phyloP scores from a whole-genome alignment of 2,113 vertebrate species.

The Natator depressus region DNA sequence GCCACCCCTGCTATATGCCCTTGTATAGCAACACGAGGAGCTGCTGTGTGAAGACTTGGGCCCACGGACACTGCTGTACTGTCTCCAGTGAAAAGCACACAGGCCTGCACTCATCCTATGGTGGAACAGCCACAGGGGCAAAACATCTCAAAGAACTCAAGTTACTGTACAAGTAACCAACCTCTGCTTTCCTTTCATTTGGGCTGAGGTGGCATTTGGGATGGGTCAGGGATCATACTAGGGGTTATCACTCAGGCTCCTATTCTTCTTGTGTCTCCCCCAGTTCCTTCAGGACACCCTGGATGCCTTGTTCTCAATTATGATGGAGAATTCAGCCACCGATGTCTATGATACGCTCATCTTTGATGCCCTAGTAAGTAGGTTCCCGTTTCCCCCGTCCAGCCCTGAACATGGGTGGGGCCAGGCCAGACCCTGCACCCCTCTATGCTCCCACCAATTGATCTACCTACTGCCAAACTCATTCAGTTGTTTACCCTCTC shows the following conservation, averaged over 20 bases:
- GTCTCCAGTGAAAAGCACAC: not conserved
- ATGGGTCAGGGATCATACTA: fast-evolving
- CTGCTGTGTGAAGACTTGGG: not conserved
- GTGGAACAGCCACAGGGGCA: not conserved
- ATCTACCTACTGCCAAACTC: not conserved
- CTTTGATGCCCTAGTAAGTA: conserved; percentile 86
- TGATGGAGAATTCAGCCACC: conserved; percentile 88
- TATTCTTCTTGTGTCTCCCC: not conserved
- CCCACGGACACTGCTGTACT: not conserved
- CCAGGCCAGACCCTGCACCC: not conserved
- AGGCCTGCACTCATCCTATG: not conserved
- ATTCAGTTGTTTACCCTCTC: not conserved
- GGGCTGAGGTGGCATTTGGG: not conserved
- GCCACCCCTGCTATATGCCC: not conserved
- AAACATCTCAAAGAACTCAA: not conserved
- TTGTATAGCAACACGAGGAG: not conserved
- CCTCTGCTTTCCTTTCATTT: not conserved
- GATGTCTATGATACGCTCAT: conserved; percentile 84
- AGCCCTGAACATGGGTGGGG: not conserved
- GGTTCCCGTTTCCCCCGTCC: fast-evolving
- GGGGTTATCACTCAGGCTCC: fast-evolving
- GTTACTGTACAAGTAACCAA: not conserved
- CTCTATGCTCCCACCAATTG: not conserved
- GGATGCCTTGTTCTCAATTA: conserved; percentile 89
- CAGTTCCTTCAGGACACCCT: conserved; percentile 91